Evolutionary conservation across 64 coral and sea anemone species (phyloP).

Genomic region (Pachyseris speciosa): DNA sequence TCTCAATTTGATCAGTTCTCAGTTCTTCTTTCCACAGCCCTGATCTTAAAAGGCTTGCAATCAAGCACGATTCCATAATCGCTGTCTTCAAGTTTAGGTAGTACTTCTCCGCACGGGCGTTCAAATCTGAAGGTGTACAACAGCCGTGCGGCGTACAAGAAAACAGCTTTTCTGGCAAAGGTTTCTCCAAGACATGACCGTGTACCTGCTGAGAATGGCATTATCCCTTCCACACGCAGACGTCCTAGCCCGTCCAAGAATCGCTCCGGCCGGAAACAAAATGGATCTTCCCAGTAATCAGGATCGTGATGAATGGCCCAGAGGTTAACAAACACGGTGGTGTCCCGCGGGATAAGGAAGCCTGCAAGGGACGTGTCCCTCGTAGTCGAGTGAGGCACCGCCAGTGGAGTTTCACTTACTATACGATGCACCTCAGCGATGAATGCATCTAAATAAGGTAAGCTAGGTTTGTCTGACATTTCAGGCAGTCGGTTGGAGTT

Average conservation of each 20-base stretch:
- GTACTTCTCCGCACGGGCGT: conserved; percentile 21
- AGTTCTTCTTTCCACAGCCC: neutral
- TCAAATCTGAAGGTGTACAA: conserved; percentile 63
- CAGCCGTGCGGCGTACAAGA: conserved; percentile 55
- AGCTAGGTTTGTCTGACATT: conserved; percentile 27
- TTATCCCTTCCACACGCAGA: neutral
- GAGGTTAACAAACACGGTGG: conserved; percentile 59
- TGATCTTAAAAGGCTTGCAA: neutral
- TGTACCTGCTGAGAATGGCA: conserved; percentile 58
- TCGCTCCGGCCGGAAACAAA: conserved; percentile 66
- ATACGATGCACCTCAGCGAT: conserved; percentile 58
- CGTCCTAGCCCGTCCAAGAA: conserved; percentile 67
- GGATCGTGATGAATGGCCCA: conserved; percentile 83
- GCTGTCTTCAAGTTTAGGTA: conserved; percentile 27
- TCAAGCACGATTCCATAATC: conserved; percentile 35
- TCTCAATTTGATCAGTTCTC: no score
- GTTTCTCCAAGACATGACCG: conserved; percentile 74
- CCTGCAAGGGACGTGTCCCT: conserved; percentile 55
- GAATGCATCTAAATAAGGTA: conserved; percentile 77
- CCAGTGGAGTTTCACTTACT: conserved; percentile 27
- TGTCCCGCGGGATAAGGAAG: conserved; percentile 71
- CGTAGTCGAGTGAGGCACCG: conserved; percentile 36
- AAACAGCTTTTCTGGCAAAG: conserved; percentile 37
- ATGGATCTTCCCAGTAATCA: conserved; percentile 66
- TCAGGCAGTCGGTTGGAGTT: neutral